Conservation (phyloP, 2,113 vertebrate genomes). For the Stegastes partitus region DNA sequence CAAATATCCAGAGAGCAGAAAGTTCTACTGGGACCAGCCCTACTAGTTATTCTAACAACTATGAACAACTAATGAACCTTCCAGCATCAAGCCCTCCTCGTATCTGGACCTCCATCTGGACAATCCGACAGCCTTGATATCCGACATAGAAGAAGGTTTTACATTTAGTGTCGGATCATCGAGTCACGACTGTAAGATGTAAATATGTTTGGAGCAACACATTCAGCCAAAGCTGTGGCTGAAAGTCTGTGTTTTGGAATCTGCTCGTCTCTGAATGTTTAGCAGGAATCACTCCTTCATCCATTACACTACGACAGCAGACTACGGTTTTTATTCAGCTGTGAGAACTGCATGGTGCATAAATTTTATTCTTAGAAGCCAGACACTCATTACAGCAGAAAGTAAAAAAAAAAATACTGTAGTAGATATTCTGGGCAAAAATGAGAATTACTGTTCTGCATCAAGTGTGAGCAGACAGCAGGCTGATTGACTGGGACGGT, state of each 20-base stretch:
- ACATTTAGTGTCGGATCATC: no score
- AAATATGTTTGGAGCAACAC: neutral
- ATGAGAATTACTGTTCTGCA: constrained; percentile 19
- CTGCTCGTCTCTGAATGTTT: neutral
- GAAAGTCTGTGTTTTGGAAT: neutral
- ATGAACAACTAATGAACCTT: no score
- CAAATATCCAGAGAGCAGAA: no score
- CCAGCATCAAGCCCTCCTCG: no score
- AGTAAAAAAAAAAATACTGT: constrained; percentile 18
- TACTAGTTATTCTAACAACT: no score
- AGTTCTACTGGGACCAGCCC: no score
- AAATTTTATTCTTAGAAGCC: constrained; percentile 8
- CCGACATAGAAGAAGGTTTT: no score
- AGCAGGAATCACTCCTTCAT: neutral
- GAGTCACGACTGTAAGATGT: neutral
- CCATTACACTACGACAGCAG: neutral
- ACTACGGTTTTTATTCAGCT: constrained; percentile 10
- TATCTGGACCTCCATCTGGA: no score
- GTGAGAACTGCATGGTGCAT: neutral
- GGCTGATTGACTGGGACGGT: constrained; percentile 25
- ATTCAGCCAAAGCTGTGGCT: neutral
- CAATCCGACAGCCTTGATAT: no score
- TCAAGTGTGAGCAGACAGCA: constrained; percentile 9
- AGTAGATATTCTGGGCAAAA: constrained; percentile 2
- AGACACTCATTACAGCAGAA: constrained; percentile 6